Conservation (phyloP, 2,797 vertebrate genomes). For the Brotula barbata region DNA sequence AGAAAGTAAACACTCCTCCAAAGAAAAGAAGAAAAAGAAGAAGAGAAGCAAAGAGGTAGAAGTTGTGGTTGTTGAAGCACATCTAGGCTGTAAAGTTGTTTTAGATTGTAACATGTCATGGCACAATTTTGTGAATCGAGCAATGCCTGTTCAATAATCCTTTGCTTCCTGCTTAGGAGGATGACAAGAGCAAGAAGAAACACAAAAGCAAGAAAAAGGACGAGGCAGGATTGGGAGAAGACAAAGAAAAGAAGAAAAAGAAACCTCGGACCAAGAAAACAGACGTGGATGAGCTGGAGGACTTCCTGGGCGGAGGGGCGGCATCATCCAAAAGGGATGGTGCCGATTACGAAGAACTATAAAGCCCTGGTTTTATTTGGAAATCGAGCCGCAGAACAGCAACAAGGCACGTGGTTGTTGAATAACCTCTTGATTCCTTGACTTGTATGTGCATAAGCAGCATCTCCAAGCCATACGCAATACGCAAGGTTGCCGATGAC, state of each 20-base stretch:
- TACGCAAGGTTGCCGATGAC: constrained; percentile 44
- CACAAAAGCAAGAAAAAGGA: constrained; percentile 89
- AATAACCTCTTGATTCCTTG: constrained; percentile 34
- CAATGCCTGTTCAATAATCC: neutral
- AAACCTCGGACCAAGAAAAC: constrained; percentile 80
- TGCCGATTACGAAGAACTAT: constrained; percentile 96
- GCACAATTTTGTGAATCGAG: too few species aligned
- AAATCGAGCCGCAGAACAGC: constrained; percentile 33
- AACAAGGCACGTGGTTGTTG: constrained; percentile 15
- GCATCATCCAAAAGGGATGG: constrained; percentile 77
- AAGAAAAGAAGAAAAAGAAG: constrained; percentile 95
- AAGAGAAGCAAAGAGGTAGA: constrained; percentile 93
- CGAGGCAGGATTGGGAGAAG: constrained; percentile 71
- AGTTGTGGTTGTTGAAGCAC: neutral
- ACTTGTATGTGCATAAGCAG: constrained; percentile 58
- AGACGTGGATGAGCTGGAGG: constrained; percentile 89
- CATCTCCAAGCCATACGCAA: constrained; percentile 72
- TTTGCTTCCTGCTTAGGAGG: constrained; percentile 77
- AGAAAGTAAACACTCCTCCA: constrained; percentile 79
- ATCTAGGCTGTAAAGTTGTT: neutral
- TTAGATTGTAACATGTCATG: too few species aligned
- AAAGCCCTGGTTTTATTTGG: constrained; percentile 53
- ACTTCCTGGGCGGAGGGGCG: constrained; percentile 87
- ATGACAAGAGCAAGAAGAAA: constrained; percentile 90
- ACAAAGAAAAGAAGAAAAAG: constrained; percentile 81